Evolutionary conservation across 2,113 vertebrate species (phyloP), one percentile per base, ranked within the genome.

Genomic region (Clinocottus analis): DNA sequence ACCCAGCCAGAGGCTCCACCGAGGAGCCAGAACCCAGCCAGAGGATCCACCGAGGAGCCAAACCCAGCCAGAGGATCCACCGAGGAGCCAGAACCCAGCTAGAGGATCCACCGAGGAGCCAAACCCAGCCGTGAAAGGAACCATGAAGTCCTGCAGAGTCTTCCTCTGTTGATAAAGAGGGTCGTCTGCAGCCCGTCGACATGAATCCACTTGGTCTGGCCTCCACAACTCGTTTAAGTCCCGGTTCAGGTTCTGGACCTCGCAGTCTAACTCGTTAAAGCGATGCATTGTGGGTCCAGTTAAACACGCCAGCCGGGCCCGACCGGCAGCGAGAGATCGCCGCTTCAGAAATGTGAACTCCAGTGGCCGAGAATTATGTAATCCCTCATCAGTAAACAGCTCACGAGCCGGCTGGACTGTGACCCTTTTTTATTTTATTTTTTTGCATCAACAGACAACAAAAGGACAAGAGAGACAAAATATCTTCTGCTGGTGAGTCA

Each of bases 331-430:
- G 49, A 75, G 43, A 47, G 60, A 74, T 27, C n/a, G 21, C n/a
- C 17, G n/a, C 47, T 27, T 29, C 21, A 77, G 41, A 47, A 65
- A 60, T 62, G 1, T 80, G 3, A 80, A 75, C 43, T 59, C 58
- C 41, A 19, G 16, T 51, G 69, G 33, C 60, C 43, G 71, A 55
- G 79, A 75, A 84, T 81, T 2, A 63, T 3, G 31, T 72, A 62
- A 73, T 51, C 25, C 39, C 11, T 12, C 61, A 64, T 83, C 71
- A 60, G 35, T 49, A 69, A 71, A 53, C 67, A 10, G 21, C 31
- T 70, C 72, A 66, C 63, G n/a, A 67, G 19, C 35, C 7, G 4
- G 67, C n/a, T 33, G 10, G 60, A 39, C 29, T 75, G 19, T 2
- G 17, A 14, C 37, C 5, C 33, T 6, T 31, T 64, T 64, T 47